phyloP scores from a whole-genome alignment of 2,888 invertebrate genomes.

The Spodoptera exigua region DNA sequence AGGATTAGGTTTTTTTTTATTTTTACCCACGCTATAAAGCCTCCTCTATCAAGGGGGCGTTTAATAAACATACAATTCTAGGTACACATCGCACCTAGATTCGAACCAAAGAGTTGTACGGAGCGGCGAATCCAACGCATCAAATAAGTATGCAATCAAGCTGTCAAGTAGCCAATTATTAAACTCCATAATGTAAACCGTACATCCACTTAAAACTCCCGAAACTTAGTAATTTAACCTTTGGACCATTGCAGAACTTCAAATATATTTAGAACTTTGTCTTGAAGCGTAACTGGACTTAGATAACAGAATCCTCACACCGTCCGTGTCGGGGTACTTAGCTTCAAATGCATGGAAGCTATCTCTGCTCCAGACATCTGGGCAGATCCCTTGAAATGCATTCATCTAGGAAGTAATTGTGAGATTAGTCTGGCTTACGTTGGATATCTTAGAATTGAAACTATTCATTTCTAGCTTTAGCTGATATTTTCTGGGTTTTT shows the following conservation, averaged over 20 bases:
- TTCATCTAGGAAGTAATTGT: constrained; percentile 44
- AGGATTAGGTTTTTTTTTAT: too few relatives aligned
- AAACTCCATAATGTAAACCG: neutral
- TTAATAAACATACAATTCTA: too few relatives aligned
- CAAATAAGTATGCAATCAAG: too few relatives aligned
- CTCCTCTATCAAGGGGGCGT: too few relatives aligned
- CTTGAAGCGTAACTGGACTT: constrained; percentile 48
- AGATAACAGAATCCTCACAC: constrained; percentile 49
- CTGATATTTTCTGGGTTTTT: neutral
- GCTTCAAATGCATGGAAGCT: constrained; percentile 46
- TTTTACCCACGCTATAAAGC: too few relatives aligned
- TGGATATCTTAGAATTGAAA: constrained; percentile 20
- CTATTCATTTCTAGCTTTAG: constrained; percentile 1
- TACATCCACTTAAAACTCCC: neutral
- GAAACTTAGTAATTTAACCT: neutral
- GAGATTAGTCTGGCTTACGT: constrained; percentile 32
- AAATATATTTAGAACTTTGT: constrained; percentile 62
- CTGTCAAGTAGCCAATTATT: too few relatives aligned
- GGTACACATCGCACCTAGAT: too few relatives aligned
- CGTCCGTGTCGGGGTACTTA: constrained; percentile 37
- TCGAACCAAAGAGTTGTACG: too few relatives aligned
- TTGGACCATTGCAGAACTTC: constrained; percentile 41
- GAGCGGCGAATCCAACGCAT: too few relatives aligned
- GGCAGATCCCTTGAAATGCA: constrained; percentile 40
- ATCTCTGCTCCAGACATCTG: constrained; percentile 42